phyloP scores from a whole-genome alignment of 1,140 invertebrate species.

The Pogonomyrmex barbatus region DNA sequence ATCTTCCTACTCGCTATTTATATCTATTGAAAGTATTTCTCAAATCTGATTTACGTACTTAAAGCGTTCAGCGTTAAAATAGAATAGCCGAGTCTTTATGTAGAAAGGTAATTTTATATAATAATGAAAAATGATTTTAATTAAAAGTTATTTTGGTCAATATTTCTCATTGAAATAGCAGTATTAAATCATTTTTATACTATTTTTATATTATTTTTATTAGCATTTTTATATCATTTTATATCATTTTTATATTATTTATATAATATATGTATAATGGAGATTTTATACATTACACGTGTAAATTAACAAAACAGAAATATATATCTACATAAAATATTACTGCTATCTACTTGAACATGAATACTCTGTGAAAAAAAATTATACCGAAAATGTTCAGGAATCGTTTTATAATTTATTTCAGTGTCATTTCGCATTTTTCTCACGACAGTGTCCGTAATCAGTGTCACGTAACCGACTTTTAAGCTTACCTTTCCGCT shows the following conservation, averaged over 20 bases:
- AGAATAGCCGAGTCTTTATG: neutral
- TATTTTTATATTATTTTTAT: no score
- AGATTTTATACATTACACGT: neutral
- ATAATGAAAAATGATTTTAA: neutral
- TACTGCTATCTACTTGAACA: neutral
- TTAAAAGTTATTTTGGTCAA: neutral
- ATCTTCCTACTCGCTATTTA: constrained; percentile 6
- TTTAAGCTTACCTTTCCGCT: neutral
- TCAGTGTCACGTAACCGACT: constrained; percentile 2
- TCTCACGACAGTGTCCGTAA: neutral
- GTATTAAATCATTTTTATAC: constrained; percentile 1
- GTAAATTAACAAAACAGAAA: neutral
- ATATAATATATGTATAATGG: no score
- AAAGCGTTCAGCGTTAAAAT: neutral
- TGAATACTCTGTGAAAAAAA: neutral
- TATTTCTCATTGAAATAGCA: neutral
- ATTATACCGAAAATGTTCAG: neutral
- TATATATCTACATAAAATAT: neutral
- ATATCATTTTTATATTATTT: no score
- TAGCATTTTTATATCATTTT: no score
- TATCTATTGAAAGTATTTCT: constrained; percentile 8
- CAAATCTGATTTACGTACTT: neutral
- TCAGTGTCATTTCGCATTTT: constrained; percentile 2
- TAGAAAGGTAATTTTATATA: neutral
- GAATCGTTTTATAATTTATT: neutral